These are phyloP conservation scores for Malurus cyaneus DNA, from an alignment of 2,113 vertebrate genomes.

Conservation along the genomic window DNA sequence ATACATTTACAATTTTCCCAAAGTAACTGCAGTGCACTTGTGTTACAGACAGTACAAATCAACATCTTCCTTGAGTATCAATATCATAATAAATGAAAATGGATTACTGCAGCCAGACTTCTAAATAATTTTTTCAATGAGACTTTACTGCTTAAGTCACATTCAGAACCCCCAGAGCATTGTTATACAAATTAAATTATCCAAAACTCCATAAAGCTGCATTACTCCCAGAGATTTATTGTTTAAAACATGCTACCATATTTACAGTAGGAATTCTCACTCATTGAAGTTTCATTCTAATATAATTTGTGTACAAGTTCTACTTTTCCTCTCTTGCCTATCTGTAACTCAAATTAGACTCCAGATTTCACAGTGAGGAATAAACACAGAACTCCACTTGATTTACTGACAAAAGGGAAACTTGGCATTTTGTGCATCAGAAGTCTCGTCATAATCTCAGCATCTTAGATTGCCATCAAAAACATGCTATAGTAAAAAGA, in stretches of 20 bases:
- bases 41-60: not conserved
- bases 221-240: not conserved
- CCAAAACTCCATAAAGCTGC: not conserved
- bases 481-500: rapidly evolving
- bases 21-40: not conserved
- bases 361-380: not conserved
- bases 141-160: not conserved
- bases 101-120: not conserved
- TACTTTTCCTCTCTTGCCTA: not conserved
- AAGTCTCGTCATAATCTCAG: not conserved
- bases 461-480: not conserved
- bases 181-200: not conserved
- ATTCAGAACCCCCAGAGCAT: not conserved
- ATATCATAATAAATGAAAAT: not conserved
- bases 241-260: not conserved
- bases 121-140: not conserved
- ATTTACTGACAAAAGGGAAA: not conserved
- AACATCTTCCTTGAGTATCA: not conserved
- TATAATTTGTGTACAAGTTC: not conserved
- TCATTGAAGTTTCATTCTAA: not conserved
- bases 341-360: not conserved
- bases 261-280: not conserved
- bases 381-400: not conserved
- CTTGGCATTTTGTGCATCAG: not conserved
- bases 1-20: not conserved